phyloP scores from a whole-genome alignment of 2,113 vertebrate genomes.

The Marmota monax region DNA sequence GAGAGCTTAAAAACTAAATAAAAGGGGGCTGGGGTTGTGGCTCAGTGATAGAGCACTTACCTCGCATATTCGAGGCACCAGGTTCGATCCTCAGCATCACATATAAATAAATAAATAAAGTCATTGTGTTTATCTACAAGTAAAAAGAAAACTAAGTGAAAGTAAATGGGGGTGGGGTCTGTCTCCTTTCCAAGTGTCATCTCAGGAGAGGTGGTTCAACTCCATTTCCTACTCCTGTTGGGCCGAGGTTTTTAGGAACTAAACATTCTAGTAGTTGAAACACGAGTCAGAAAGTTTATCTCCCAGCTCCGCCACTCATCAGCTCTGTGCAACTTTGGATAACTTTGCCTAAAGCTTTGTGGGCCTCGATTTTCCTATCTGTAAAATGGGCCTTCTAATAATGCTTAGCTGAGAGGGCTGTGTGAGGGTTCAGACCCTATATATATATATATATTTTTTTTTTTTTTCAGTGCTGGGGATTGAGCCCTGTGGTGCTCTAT shows the following conservation, averaged over 20 bases:
- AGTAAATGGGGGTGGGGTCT: neutral
- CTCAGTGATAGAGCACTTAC: too few relatives aligned
- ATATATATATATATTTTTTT: too few relatives aligned
- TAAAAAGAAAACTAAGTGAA: too few relatives aligned
- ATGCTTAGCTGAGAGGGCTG: neutral
- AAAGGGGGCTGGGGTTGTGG: neutral
- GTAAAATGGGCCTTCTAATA: neutral
- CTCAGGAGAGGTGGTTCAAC: neutral
- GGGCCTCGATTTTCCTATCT: neutral
- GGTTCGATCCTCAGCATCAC: too few relatives aligned
- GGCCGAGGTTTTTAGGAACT: slow-evolving; percentile 17
- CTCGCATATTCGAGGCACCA: too few relatives aligned
- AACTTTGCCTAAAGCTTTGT: neutral
- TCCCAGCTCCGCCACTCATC: neutral
- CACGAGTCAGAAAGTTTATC: neutral
- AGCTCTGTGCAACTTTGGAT: neutral
- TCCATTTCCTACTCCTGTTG: neutral
- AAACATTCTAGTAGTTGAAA: neutral
- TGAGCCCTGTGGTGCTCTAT: neutral
- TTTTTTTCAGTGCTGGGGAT: neutral
- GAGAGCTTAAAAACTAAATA: neutral
- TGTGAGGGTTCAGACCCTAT: neutral
- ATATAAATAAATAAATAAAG: too few relatives aligned
- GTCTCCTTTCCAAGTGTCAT: neutral
- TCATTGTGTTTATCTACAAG: too few relatives aligned